phyloP scores from a whole-genome alignment of 35 echinoderm and acorn worm species.

The Diadema setosum region DNA sequence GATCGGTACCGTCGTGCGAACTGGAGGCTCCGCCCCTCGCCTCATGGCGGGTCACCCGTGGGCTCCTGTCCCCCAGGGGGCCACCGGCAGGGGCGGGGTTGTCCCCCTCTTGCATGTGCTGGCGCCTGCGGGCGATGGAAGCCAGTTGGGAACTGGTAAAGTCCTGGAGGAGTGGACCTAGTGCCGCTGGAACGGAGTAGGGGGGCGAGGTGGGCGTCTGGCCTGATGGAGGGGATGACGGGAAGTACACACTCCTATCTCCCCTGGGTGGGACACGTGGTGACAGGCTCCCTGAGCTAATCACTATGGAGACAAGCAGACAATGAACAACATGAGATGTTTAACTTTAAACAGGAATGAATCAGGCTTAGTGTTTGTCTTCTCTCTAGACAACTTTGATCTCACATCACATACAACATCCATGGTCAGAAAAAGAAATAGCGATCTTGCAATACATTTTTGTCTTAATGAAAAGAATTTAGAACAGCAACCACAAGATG shows the following conservation, averaged over 20 bases:
- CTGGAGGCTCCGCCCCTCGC: background rate
- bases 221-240: background rate
- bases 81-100: background rate
- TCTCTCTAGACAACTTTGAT: too few relatives aligned
- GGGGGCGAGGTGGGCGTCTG: background rate
- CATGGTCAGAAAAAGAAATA: too few relatives aligned
- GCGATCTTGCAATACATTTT: too few relatives aligned
- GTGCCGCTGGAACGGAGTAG: constrained; percentile 84
- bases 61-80: background rate
- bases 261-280: constrained; percentile 39
- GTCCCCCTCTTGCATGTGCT: constrained; percentile 32
- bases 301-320: constrained; percentile 11
- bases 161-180: constrained; percentile 73
- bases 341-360: too few relatives aligned
- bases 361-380: too few relatives aligned
- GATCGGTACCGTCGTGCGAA: background rate
- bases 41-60: background rate
- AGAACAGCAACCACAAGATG: too few relatives aligned
- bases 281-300: constrained; percentile 44
- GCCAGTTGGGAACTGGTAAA: constrained; percentile 77
- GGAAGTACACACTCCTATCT: constrained; percentile 12
- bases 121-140: constrained; percentile 65
- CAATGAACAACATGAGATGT: background rate
- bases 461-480: too few relatives aligned
- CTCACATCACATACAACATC: too few relatives aligned